phyloP scores from a whole-genome alignment of 2,888 invertebrate species.

The Pandemis cinnamomeana region DNA sequence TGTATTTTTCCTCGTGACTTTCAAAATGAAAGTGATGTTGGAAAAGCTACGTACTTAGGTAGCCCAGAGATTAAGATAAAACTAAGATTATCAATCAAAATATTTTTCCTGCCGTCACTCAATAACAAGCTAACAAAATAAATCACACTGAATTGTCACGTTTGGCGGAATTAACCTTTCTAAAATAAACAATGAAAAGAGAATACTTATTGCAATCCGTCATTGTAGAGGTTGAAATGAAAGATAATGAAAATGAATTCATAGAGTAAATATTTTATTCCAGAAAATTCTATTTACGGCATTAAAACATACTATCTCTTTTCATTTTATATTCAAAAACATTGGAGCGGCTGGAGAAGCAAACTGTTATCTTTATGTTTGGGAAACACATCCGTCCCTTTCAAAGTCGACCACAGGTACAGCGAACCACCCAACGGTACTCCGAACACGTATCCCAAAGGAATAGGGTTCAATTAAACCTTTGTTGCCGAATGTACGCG shows the following conservation, averaged over 20 bases:
- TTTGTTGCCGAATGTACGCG: slow-evolving; percentile 10
- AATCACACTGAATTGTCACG: background rate
- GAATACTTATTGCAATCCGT: background rate
- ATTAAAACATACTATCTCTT: slow-evolving; percentile 23
- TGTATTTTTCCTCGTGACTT: slow-evolving; percentile 30
- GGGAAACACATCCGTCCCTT: slow-evolving; percentile 57
- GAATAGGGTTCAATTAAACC: slow-evolving; percentile 1
- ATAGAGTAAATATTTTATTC: slow-evolving; percentile 7
- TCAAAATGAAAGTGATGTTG: background rate
- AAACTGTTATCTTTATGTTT: slow-evolving; percentile 58
- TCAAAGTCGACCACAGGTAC: slow-evolving; percentile 27
- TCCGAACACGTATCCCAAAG: slow-evolving; percentile 11
- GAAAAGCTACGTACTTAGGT: background rate
- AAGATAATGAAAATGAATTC: background rate
- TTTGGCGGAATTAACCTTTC: background rate
- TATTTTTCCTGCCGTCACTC: too few relatives aligned
- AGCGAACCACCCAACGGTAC: slow-evolving; percentile 1
- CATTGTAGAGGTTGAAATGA: background rate
- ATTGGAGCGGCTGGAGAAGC: slow-evolving; percentile 19
- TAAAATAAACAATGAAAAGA: background rate
- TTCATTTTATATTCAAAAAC: slow-evolving; percentile 32
- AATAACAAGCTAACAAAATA: background rate
- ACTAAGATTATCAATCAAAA: background rate
- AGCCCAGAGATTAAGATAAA: background rate
- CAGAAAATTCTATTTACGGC: slow-evolving; percentile 13